A percentile compares a stretch with the other conserved stretches of the same genome.
phyloP scores from a whole-genome alignment of 2,113 vertebrate genomes.

The Chiloscyllium plagiosum region DNA sequence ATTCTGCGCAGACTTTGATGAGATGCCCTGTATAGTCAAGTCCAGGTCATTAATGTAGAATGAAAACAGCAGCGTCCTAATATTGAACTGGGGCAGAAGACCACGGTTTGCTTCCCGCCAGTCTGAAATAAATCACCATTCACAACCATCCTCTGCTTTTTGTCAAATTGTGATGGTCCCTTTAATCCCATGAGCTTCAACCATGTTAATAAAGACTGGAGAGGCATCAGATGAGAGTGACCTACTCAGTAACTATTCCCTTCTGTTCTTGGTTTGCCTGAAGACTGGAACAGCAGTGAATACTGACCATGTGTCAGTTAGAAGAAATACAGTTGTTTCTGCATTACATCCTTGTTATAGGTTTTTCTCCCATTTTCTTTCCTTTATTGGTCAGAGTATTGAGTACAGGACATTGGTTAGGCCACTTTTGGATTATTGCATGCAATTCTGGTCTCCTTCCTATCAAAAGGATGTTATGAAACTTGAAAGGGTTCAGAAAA shows the following conservation, averaged over 20 bases:
- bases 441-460: too few relatives aligned
- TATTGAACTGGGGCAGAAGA: neutral
- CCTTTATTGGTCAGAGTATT: too few relatives aligned
- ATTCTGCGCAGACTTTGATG: too few relatives aligned
- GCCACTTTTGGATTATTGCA: too few relatives aligned
- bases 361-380: neutral
- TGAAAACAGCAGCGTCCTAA: neutral
- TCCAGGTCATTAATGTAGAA: neutral
- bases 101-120: neutral
- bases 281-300: neutral
- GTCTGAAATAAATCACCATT: neutral
- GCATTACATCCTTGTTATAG: neutral
- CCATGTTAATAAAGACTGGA: neutral
- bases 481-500: too few relatives aligned
- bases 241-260: neutral
- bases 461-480: too few relatives aligned
- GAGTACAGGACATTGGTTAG: too few relatives aligned
- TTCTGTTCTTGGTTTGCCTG: neutral
- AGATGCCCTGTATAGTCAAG: too few relatives aligned
- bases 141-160: neutral
- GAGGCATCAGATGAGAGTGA: neutral
- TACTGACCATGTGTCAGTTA: neutral
- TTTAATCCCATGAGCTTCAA: neutral
- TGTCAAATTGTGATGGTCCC: neutral
- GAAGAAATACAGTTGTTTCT: neutral